Evolutionary conservation across 2,888 invertebrate genomes (phyloP), one percentile per base, ranked within the genome.

Genomic region (Eristalinus sepulchralis): DNA sequence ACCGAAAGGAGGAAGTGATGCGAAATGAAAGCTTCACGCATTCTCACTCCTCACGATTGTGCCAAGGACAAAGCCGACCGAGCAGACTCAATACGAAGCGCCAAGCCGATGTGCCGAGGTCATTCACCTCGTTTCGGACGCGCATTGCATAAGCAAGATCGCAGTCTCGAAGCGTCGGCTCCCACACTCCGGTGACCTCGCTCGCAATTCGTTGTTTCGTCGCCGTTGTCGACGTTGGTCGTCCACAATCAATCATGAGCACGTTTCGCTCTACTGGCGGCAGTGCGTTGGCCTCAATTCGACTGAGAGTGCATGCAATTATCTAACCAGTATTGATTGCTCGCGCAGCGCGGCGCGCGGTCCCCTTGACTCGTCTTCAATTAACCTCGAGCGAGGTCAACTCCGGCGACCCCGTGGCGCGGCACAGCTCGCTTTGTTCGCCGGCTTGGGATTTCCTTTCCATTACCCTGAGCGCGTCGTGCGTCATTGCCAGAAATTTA

Each of bases 401-500:
- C 57, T 5, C 13, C 57, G 10, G 13, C 22, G 57, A 22, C 24
- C 57, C 57, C 57, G 57, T 13, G n/a, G n/a, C n/a, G 24, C 24
- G 22, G 24, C 57, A 24, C 57, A 11, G 57, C 20, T 57, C 11
- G 57, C 39, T 13, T 47, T 67, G 75, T 59, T 60, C 11, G 5
- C 17, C n/a, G 17, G 47, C 57, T 22, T 47, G 76, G 47, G 53
- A 47, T 67, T 67, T 76, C 79, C 66, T 53, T 59, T 70, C 24
- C 22, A 73, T 64, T 64, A 20, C 47, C 10, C 70, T n/a, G n/a
- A 59, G 70, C 9, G 20, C 47, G 64, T 36, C 47, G 81, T 85
- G 81, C 85, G 85, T 85, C 85, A 81, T 68, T 83, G 71, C 62
- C 70, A 81, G 60, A 81, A 68, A 81, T 76, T 85, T 59, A 81